A percentile compares a stretch with the other conserved stretches of the same genome.
Evolutionary conservation across 2,888 invertebrate genomes (phyloP).

Genomic region (Rhingia campestris): DNA sequence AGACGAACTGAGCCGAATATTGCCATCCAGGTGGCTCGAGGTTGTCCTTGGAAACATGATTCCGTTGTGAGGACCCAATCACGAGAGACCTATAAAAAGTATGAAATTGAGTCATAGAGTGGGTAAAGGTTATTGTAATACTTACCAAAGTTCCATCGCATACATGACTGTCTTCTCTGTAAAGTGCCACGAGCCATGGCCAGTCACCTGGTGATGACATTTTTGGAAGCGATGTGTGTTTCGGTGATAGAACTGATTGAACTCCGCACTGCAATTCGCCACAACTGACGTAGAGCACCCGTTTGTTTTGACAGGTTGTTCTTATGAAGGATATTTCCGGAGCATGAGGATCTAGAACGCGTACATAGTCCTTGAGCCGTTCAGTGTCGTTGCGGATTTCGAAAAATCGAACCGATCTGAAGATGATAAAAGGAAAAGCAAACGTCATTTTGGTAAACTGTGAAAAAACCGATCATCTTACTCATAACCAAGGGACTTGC

Average conservation of each 20-base stretch:
- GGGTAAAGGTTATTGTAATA: not conserved
- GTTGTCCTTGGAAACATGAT: conserved; percentile 94
- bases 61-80: conserved; percentile 94
- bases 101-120: not conserved
- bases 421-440: not conserved
- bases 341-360: conserved; percentile 91
- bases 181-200: conserved; percentile 95
- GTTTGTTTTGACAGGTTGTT: conserved; percentile 88
- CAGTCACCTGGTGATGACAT: conserved; percentile 92
- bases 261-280: conserved; percentile 90
- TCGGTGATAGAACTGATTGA: conserved; percentile 84
- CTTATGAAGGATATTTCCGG: conserved; percentile 91
- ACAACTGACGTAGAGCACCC: conserved; percentile 91
- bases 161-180: conserved; percentile 92
- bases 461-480: conserved; percentile 82
- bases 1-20: conserved; percentile 90
- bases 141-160: conserved; percentile 92
- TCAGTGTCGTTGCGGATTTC: conserved; percentile 86
- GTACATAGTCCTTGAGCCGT: conserved; percentile 87
- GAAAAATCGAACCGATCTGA: conserved; percentile 88
- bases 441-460: not conserved
- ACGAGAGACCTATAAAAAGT: conserved; percentile 83
- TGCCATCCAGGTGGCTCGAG: conserved; percentile 93
- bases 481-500: conserved; percentile 90
- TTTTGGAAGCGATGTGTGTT: conserved; percentile 85